Evolutionary conservation across 2,797 vertebrate genomes (phyloP), one percentile per base, ranked within the genome.

Genomic region (Sylvilagus floridanus): DNA sequence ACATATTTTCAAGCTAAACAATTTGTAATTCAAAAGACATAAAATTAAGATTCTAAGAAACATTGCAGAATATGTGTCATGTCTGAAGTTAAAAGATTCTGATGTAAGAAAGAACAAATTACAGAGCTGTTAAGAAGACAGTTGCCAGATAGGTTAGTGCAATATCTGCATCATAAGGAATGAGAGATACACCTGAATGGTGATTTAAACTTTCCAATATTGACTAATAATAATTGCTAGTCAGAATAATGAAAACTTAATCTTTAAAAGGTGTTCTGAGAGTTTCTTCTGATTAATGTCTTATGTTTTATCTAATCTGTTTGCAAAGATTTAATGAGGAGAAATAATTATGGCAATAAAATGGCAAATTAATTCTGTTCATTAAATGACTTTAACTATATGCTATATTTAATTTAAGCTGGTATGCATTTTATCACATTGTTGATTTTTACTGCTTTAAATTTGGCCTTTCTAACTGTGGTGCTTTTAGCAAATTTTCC

Each of bases 241-340:
- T 35, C 24, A 91, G 62, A 69, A 81, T 42, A 83, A 63, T 8
- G 7, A 88, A 81, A 73, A 68, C 2, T 30, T 12, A 54, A 65
- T 81, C 10, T 75, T 79, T 35, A 35, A 42, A 91, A 75, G 73
- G 32, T 12, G 21, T 57, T 84, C 35, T 65, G 32, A 37, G 19
- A 63, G 85, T 86, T 50, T 50, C n/a, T 13, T 88, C 1, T 6
- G 24, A 28, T 77, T 86, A 82, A 75, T 86, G 32, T 42, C 91
- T 95, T 88, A 71, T 87, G 12, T 68, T 85, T 91, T 93, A 52
- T 47, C 62, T 81, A 88, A 50, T 68, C 63, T 91, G 10, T 63
- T 87, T 95, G 7, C 9, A 85, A 95, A 93, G 88, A 95, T 42
- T 95, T 96, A 93, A 93, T 84, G 63, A 84, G 24, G n/a, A 75